Conservation (phyloP, 2,888 invertebrate genomes). For the Sinotaia quadrata region DNA sequence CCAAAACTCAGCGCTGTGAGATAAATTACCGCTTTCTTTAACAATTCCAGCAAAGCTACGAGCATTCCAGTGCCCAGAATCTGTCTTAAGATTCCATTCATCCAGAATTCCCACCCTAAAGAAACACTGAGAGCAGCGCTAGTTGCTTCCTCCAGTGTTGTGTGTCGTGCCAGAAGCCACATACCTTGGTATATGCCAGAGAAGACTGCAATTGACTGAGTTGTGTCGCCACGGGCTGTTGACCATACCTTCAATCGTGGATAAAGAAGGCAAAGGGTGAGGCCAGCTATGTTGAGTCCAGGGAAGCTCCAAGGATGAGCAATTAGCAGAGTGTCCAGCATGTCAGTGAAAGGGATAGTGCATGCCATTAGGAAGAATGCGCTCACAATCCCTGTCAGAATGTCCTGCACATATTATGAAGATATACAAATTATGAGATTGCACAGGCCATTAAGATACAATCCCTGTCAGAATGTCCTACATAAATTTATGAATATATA, state of each 20-base stretch:
- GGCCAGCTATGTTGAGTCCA: conserved; percentile 76
- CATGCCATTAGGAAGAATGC: conserved; percentile 81
- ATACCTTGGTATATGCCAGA: conserved; percentile 83
- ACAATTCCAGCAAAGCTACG: conserved; percentile 78
- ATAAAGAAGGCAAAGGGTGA: conserved; percentile 83
- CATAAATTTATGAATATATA: too few species aligned
- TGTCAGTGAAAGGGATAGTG: conserved; percentile 83
- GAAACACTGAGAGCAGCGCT: conserved; percentile 86
- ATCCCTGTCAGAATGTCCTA: too few species aligned
- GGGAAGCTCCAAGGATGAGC: conserved; percentile 80
- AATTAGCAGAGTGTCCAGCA: conserved; percentile 81
- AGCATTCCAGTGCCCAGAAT: conserved; percentile 84
- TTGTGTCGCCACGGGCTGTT: conserved; percentile 91
- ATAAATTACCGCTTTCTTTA: conserved; percentile 81
- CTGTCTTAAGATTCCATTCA: conserved; percentile 74
- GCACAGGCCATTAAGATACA: too few species aligned
- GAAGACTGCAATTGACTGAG: conserved; percentile 81
- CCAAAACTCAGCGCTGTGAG: conserved; percentile 81
- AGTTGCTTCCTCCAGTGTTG: conserved; percentile 72
- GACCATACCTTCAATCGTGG: conserved; percentile 90
- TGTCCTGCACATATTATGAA: conserved; percentile 85
- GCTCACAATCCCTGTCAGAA: conserved; percentile 83
- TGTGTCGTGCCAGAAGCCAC: conserved; percentile 88
- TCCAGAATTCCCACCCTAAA: conserved; percentile 78
- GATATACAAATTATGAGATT: too few species aligned